phyloP scores from a whole-genome alignment of 1,140 invertebrate genomes.

The Tetraneura akinire region DNA sequence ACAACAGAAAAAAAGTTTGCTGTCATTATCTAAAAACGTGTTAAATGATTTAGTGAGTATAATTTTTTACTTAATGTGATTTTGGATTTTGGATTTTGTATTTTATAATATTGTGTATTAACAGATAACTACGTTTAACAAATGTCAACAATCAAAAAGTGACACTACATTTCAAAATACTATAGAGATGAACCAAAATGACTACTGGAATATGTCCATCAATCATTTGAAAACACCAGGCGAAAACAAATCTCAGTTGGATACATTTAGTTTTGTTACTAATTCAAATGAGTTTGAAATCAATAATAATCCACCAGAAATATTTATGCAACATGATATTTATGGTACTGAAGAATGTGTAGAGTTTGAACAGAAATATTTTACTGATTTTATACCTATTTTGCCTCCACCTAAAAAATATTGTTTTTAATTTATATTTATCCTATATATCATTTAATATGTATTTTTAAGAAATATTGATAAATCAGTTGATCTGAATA shows the following conservation, averaged over 20 bases:
- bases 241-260: not conserved
- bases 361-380: not conserved
- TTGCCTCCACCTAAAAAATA: constrained; percentile 29
- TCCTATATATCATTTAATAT: too few species aligned
- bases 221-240: not conserved
- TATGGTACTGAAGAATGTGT: constrained; percentile 16
- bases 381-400: constrained; percentile 35
- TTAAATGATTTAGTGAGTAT: constrained; percentile 14
- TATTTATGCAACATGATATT: constrained; percentile 23
- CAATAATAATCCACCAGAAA: not conserved
- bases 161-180: not conserved
- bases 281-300: not conserved
- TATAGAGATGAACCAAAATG: not conserved
- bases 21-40: not conserved
- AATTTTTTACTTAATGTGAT: not conserved
- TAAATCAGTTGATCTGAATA: too few species aligned
- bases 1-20: not conserved
- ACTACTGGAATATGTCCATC: constrained; percentile 33
- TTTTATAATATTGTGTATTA: not conserved
- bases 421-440: not conserved
- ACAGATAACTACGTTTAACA: constrained; percentile 14
- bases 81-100: not conserved
- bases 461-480: too few species aligned
- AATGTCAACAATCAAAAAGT: constrained; percentile 6
- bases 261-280: constrained; percentile 11